phyloP scores from a whole-genome alignment of 2,113 vertebrate species.

The Otus sunia region DNA sequence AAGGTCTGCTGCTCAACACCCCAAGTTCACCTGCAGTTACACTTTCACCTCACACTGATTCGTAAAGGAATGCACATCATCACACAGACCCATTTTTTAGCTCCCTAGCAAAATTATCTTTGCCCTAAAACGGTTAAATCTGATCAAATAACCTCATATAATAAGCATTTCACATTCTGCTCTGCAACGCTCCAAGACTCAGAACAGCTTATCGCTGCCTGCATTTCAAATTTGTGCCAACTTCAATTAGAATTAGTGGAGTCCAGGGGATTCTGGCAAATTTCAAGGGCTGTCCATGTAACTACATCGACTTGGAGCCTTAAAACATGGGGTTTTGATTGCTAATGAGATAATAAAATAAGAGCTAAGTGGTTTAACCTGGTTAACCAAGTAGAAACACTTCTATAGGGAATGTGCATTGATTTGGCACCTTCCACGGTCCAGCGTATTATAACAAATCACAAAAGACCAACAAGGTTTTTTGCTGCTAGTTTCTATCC shows the following conservation, averaged over 20 bases:
- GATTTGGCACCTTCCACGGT: neutral
- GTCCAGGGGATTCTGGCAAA: slow-evolving; percentile 57
- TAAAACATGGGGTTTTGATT: neutral
- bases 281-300: slow-evolving; percentile 31
- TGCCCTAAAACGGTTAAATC: slow-evolving; percentile 51
- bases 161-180: slow-evolving; percentile 31
- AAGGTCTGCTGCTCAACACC: neutral
- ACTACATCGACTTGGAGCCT: neutral
- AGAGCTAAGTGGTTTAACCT: slow-evolving; percentile 49
- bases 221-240: slow-evolving; percentile 14
- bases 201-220: slow-evolving; percentile 36
- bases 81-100: accelerated
- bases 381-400: slow-evolving; percentile 26
- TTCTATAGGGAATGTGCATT: neutral
- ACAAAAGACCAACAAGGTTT: neutral
- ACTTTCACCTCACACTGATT: neutral
- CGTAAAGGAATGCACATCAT: neutral
- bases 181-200: neutral
- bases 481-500: neutral
- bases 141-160: slow-evolving; percentile 33
- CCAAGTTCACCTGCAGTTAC: accelerated
- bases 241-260: slow-evolving; percentile 42
- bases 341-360: slow-evolving; percentile 52
- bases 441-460: neutral
- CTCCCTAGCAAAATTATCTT: neutral